A percentile compares a stretch with the other conserved stretches of the same genome.
phyloP scores from a whole-genome alignment of 1,140 invertebrate genomes.

The Tetramorium parvispinum region DNA sequence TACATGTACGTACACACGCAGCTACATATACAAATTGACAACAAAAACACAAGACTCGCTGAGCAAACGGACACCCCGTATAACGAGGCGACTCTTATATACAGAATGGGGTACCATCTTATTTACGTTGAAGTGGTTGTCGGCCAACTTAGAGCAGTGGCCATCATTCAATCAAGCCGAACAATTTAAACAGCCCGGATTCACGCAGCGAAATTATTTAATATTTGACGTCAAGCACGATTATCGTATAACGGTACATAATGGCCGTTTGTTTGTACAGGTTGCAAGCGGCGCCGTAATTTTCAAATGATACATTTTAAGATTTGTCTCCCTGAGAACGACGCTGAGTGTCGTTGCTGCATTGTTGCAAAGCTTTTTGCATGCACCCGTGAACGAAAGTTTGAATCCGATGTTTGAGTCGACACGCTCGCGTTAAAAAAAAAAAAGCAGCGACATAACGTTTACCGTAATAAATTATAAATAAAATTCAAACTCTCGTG shows the following conservation, averaged over 20 bases:
- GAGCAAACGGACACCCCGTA: slow-evolving; percentile 66
- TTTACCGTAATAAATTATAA: not conserved
- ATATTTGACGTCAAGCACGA: slow-evolving; percentile 83
- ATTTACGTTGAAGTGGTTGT: slow-evolving; percentile 82
- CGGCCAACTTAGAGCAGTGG: slow-evolving; percentile 80
- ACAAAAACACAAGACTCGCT: not conserved
- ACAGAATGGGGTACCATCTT: slow-evolving; percentile 78
- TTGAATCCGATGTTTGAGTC: not conserved
- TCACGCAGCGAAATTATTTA: slow-evolving; percentile 82
- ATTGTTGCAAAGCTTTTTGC: slow-evolving; percentile 64
- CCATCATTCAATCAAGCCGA: slow-evolving; percentile 82
- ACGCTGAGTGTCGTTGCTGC: slow-evolving; percentile 51
- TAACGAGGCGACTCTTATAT: slow-evolving; percentile 71
- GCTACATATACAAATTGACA: not conserved
- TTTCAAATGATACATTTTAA: slow-evolving; percentile 68
- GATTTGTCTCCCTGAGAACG: slow-evolving; percentile 67
- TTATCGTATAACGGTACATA: slow-evolving; percentile 81
- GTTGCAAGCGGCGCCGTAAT: slow-evolving; percentile 76
- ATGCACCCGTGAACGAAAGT: not conserved
- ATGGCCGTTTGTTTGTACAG: slow-evolving; percentile 79
- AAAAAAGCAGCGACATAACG: not conserved
- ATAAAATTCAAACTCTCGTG: not conserved
- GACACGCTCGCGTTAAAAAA: not conserved
- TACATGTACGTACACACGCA: not conserved
- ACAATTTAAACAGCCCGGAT: slow-evolving; percentile 83